Conservation (phyloP, 2,797 vertebrate species). For the Artibeus jamaicensis region DNA sequence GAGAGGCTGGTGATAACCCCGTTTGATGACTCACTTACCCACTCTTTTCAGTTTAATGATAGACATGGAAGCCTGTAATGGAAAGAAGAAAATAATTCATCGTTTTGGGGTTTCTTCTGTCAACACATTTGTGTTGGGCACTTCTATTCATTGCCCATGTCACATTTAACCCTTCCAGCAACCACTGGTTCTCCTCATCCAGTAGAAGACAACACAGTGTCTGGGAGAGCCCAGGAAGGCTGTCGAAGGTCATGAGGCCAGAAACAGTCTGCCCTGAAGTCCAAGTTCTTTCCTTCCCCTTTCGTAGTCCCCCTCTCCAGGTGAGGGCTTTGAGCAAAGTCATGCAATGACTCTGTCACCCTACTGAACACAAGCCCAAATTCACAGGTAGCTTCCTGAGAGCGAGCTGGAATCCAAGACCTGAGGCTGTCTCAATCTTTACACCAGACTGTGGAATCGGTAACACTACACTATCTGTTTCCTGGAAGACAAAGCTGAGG, state of each 20-base stretch:
- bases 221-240: neutral
- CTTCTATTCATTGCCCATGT: neutral
- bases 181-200: neutral
- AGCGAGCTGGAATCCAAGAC: neutral
- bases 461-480: neutral
- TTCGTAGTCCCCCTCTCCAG: neutral
- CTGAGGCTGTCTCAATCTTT: neutral
- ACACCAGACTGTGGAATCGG: neutral
- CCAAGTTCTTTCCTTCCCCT: neutral
- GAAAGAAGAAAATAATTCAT: neutral
- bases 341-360: neutral
- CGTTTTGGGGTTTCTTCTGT: neutral
- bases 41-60: neutral
- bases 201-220: too few relatives aligned
- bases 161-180: neutral
- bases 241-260: neutral
- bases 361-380: neutral
- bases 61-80: neutral
- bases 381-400: neutral
- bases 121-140: neutral
- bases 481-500: neutral
- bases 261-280: neutral
- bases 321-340: neutral
- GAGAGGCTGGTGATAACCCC: neutral
- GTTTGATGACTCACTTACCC: neutral